Evolutionary conservation across 2,113 vertebrate genomes (phyloP).

Genomic region (Sinocyclocheilus anophthalmus): DNA sequence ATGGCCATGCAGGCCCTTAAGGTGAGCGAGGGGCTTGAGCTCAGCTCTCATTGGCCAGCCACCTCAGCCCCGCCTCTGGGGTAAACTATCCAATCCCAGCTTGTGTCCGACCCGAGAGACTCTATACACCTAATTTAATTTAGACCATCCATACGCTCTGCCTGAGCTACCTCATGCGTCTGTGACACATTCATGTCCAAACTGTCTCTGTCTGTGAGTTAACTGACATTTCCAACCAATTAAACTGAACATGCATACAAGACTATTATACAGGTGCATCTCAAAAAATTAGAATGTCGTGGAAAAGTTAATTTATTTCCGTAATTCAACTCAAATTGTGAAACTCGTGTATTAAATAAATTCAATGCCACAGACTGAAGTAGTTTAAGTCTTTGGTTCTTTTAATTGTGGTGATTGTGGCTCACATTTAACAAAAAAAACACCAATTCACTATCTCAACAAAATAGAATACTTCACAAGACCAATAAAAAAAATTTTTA

Average conservation of each 20-base stretch:
- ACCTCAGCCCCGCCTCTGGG: conserved; percentile 44
- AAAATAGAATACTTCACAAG: no score
- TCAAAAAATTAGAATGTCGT: no score
- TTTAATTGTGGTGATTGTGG: no score
- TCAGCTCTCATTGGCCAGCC: conserved; percentile 46
- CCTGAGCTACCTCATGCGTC: conserved; percentile 33
- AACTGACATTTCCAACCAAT: background rate
- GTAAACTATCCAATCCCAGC: conserved; percentile 30
- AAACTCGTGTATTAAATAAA: no score
- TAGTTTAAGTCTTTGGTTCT: no score
- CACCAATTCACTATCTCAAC: no score
- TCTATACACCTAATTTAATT: conserved; percentile 15
- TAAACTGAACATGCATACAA: conserved; percentile 24
- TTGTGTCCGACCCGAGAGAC: conserved; percentile 15
- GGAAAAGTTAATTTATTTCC: no score
- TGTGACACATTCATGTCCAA: background rate
- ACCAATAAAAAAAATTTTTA: no score
- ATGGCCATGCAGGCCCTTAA: conserved; percentile 69
- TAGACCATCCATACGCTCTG: conserved; percentile 18
- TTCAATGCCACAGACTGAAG: no score
- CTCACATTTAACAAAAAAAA: no score
- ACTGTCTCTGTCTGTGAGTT: background rate
- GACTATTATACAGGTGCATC: background rate
- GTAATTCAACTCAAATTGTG: no score
- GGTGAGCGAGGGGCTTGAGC: conserved; percentile 49